These are phyloP conservation scores for Rhodeus uyekii DNA, from an alignment of 2,797 vertebrate genomes.

Conservation along the genomic window DNA sequence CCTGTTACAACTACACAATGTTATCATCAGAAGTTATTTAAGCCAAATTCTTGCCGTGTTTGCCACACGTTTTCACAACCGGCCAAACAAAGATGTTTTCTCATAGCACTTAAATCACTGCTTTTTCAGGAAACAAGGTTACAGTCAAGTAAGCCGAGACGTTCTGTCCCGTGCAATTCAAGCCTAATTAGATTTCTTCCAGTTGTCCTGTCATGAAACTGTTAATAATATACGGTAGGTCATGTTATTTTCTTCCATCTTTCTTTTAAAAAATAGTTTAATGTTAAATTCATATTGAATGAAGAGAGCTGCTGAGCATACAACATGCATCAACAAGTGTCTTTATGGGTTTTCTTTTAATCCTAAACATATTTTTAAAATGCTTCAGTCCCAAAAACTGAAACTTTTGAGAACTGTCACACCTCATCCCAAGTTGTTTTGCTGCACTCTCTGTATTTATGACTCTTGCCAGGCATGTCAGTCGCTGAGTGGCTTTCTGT, in stretches of 20 bases:
- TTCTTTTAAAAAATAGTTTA: not conserved
- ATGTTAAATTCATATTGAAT: not conserved
- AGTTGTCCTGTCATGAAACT: not conserved
- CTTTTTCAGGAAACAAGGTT: too few species aligned
- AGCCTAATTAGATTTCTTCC: not conserved
- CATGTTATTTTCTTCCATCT: not conserved
- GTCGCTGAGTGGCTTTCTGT: conserved; percentile 43
- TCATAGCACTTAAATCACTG: too few species aligned
- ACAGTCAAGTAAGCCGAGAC: too few species aligned
- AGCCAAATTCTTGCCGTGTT: too few species aligned
- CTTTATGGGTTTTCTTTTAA: conserved; percentile 15
- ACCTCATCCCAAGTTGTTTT: not conserved
- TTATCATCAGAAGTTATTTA: too few species aligned
- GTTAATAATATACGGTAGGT: not conserved
- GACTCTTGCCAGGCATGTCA: conserved; percentile 39
- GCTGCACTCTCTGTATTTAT: conserved; percentile 28
- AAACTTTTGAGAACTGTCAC: conserved; percentile 40
- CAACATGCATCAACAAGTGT: conserved; percentile 7
- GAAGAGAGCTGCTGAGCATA: not conserved
- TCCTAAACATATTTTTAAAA: conserved; percentile 9
- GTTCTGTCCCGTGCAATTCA: too few species aligned
- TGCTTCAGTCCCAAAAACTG: conserved; percentile 11
- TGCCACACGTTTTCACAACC: too few species aligned
- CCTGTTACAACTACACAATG: too few species aligned
- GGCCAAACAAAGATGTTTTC: too few species aligned